Evolutionary conservation across 64 coral and sea anemone species (phyloP).

Genomic region (Dendronephthya gigantea): DNA sequence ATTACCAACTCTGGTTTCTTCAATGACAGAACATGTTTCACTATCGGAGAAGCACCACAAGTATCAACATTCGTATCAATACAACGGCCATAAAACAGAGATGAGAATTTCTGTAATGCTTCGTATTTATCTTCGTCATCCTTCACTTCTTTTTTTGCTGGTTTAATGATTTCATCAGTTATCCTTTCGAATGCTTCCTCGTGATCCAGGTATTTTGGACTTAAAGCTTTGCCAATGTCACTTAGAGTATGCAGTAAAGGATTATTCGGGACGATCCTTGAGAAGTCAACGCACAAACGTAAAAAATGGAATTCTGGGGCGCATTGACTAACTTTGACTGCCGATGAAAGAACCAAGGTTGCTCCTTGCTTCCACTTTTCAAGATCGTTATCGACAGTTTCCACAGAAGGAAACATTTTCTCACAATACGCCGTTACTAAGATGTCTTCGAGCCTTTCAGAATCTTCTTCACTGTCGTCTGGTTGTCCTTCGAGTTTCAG

Average conservation of each 20-base stretch:
- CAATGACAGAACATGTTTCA: too few species aligned
- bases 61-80: not conserved
- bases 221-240: not conserved
- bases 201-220: not conserved
- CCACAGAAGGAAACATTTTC: not conserved
- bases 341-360: not conserved
- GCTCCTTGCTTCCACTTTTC: not conserved
- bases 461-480: too few species aligned
- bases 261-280: not conserved
- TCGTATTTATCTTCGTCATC: not conserved
- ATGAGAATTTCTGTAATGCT: not conserved
- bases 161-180: not conserved
- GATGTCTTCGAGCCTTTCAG: not conserved
- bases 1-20: too few species aligned
- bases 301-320: not conserved
- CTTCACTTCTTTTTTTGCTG: not conserved
- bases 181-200: not conserved
- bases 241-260: not conserved
- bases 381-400: not conserved
- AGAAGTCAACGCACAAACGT: not conserved
- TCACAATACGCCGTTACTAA: not conserved
- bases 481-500: too few species aligned
- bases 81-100: not conserved
- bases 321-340: not conserved
- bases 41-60: too few species aligned